Evolutionary conservation across 1,140 invertebrate species (phyloP).

Genomic region (Bombus picipes): DNA sequence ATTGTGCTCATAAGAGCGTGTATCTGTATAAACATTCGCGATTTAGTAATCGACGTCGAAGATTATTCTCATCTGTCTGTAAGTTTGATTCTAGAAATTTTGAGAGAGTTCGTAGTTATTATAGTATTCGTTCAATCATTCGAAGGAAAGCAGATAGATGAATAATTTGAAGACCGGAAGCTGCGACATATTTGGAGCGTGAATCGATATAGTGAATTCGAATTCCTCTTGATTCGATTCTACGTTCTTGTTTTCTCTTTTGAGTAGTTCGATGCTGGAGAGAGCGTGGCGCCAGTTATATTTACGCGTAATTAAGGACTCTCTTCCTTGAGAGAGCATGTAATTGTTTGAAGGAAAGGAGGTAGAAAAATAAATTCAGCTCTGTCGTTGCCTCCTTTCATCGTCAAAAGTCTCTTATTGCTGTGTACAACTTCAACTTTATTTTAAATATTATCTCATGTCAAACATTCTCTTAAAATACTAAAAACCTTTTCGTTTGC

Average conservation of each 20-base stretch:
- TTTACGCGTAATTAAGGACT: too few species aligned
- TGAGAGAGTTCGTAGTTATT: background rate
- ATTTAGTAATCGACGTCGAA: background rate
- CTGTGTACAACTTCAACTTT: too few species aligned
- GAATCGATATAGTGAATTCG: background rate
- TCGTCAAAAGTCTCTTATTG: too few species aligned
- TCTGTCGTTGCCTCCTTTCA: too few species aligned
- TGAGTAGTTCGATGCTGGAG: background rate
- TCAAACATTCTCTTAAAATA: too few species aligned
- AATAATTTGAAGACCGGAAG: background rate
- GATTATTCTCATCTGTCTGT: background rate
- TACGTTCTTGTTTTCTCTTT: slow-evolving; percentile 10
- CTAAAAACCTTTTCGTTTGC: too few species aligned
- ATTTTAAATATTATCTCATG: too few species aligned
- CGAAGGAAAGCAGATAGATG: background rate
- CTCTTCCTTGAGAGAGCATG: background rate
- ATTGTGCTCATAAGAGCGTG: too few species aligned
- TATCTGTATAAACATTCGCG: background rate
- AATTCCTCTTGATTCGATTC: background rate
- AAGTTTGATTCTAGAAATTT: background rate
- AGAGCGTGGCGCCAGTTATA: background rate
- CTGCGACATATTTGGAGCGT: background rate
- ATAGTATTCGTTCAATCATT: too few species aligned
- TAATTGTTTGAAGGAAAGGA: background rate
- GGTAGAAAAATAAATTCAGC: background rate